phyloP scores from a whole-genome alignment of 1,140 invertebrate genomes.

The Scaptomyza pallida region DNA sequence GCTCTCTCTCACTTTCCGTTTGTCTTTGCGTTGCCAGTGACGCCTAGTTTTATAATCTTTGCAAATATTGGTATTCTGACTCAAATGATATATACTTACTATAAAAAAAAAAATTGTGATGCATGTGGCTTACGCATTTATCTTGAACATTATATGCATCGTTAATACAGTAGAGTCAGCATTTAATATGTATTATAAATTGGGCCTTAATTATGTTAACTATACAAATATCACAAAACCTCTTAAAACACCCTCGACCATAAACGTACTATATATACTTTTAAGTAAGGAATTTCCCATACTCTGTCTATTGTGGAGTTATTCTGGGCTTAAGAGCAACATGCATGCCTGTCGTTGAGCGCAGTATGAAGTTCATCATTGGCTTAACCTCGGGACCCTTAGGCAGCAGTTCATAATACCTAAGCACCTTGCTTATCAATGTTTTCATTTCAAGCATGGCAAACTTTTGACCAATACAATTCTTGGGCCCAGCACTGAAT shows the following conservation, averaged over 20 bases:
- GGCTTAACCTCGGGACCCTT: conserved; percentile 48
- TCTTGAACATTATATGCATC: too few species aligned
- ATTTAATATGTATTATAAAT: too few species aligned
- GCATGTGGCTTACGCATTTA: conserved; percentile 4
- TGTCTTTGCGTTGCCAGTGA: neutral
- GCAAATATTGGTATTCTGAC: conserved; percentile 60
- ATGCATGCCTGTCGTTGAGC: conserved; percentile 52
- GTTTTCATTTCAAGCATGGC: conserved; percentile 91
- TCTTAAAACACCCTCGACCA: neutral
- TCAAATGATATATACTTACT: conserved; percentile 24
- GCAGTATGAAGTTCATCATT: conserved; percentile 68
- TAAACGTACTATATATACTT: neutral
- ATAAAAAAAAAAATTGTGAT: neutral
- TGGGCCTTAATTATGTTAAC: too few species aligned
- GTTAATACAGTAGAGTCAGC: too few species aligned
- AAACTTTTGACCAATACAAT: conserved; percentile 91
- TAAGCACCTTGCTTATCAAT: conserved; percentile 87
- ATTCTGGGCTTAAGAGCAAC: conserved; percentile 49
- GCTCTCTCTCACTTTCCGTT: neutral
- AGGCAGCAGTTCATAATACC: conserved; percentile 85
- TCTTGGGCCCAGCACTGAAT: conserved; percentile 87
- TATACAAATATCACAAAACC: too few species aligned
- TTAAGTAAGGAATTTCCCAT: neutral
- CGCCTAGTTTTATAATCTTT: conserved; percentile 40
- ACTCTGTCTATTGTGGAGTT: neutral